Percentiles rank a stretch among this genome's conserved stretches.
Conservation (phyloP, 2,113 vertebrate species). For the Onychostoma macrolepis region DNA sequence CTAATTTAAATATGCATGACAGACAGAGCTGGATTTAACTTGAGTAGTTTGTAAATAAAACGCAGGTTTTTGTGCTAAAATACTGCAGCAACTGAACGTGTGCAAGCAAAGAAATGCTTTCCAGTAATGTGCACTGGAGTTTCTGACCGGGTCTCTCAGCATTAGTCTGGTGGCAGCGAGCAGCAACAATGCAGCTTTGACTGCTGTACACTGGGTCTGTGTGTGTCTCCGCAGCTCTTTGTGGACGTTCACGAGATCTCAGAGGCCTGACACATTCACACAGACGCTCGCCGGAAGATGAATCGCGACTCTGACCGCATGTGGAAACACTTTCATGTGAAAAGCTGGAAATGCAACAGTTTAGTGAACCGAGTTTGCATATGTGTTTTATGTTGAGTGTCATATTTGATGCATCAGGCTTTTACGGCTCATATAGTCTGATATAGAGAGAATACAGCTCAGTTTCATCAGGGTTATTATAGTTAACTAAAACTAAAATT, state of each 20-base stretch:
- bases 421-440: background rate
- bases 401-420: background rate
- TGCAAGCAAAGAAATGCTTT: background rate
- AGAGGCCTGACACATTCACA: slow-evolving; percentile 73
- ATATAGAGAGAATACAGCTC: background rate
- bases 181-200: slow-evolving; percentile 78
- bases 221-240: slow-evolving; percentile 75
- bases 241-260: slow-evolving; percentile 72
- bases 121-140: background rate
- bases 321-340: background rate
- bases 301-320: slow-evolving; percentile 48
- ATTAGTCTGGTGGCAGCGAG: slow-evolving; percentile 5
- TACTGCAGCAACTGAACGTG: background rate
- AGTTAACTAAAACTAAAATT: too few species aligned
- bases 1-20: background rate
- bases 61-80: too few species aligned
- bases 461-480: too few species aligned
- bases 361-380: background rate
- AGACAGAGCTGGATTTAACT: background rate
- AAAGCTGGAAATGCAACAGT: background rate
- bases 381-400: background rate
- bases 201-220: slow-evolving; percentile 66
- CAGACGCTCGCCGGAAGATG: slow-evolving; percentile 65
- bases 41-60: background rate
- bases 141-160: background rate